Conservation (phyloP, 2,888 invertebrate genomes). For the Cryptocephalus moraei region DNA sequence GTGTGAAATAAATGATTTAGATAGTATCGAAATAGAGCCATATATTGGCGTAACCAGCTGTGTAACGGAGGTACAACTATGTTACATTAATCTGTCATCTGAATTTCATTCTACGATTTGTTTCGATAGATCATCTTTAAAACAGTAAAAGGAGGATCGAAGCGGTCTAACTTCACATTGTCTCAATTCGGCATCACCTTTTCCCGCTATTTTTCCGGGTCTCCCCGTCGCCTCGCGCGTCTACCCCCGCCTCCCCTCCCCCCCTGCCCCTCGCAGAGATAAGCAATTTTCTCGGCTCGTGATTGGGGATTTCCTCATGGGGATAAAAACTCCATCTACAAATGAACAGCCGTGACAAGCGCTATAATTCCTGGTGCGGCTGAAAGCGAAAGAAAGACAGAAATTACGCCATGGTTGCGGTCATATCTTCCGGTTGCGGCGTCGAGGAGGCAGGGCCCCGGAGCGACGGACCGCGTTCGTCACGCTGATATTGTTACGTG, state of each 20-base stretch:
- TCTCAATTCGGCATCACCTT: conserved; percentile 12
- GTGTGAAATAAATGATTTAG: too few species aligned
- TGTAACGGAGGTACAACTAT: too few species aligned
- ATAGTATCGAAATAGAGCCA: too few species aligned
- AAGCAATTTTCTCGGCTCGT: conserved; percentile 60
- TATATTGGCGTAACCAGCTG: too few species aligned
- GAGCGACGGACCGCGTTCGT: neutral
- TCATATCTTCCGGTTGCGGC: conserved; percentile 13
- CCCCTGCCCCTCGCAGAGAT: conserved; percentile 37
- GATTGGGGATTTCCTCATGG: conserved; percentile 55
- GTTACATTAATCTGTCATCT: too few species aligned
- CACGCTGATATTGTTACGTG: too few species aligned
- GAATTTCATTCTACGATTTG: too few species aligned
- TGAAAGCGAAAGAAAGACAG: conserved; percentile 35
- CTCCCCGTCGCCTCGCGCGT: conserved; percentile 14
- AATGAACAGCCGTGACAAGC: conserved; percentile 62
- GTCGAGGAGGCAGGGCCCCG: neutral
- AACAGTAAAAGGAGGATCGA: neutral
- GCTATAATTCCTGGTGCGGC: conserved; percentile 50
- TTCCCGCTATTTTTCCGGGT: conserved; percentile 12
- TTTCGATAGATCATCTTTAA: too few species aligned
- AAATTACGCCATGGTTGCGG: conserved; percentile 28
- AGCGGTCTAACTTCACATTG: conserved; percentile 4
- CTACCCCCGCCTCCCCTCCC: conserved; percentile 13
- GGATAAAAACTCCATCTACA: conserved; percentile 61